Evolutionary conservation across 1,140 invertebrate species (phyloP).

Genomic region (Dendroctonus valens): DNA sequence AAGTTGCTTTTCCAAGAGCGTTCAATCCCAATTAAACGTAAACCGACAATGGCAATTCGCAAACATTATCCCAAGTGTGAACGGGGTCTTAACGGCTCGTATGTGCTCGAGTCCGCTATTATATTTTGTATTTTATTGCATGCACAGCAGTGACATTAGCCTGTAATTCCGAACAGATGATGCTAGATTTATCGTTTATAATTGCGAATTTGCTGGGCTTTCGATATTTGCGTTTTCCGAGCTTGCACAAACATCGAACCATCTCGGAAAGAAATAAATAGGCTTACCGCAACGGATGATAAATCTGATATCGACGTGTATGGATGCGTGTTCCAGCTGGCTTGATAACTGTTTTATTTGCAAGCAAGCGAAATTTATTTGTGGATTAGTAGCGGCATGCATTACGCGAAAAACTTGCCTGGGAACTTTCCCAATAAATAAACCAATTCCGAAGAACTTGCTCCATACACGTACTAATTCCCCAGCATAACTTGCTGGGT

Average conservation of each 20-base stretch:
- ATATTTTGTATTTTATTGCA: slow-evolving; percentile 20
- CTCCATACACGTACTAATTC: slow-evolving; percentile 3
- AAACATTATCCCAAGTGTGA: slow-evolving; percentile 1
- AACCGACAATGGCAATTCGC: background rate
- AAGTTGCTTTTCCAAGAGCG: background rate
- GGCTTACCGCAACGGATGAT: slow-evolving; percentile 8
- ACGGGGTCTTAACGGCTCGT: slow-evolving; percentile 8
- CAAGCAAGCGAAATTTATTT: background rate
- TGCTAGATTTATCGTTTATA: slow-evolving; percentile 23
- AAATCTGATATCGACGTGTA: background rate
- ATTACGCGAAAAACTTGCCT: too few relatives aligned
- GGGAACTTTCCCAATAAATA: slow-evolving; percentile 13
- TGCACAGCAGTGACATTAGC: slow-evolving; percentile 21
- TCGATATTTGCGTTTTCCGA: slow-evolving; percentile 21
- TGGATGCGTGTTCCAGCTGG: background rate
- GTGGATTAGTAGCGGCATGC: background rate
- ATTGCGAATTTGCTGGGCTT: slow-evolving; percentile 24
- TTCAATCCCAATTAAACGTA: too few relatives aligned
- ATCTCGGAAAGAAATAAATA: slow-evolving; percentile 18
- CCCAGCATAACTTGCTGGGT: background rate
- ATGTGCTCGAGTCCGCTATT: slow-evolving; percentile 1
- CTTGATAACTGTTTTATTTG: background rate
- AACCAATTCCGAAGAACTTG: background rate
- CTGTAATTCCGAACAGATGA: slow-evolving; percentile 23
- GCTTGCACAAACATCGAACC: slow-evolving; percentile 14